Percentiles rank a stretch among this genome's conserved stretches.
Conservation (phyloP, 2,888 invertebrate genomes). For the Drosophila mimica region DNA sequence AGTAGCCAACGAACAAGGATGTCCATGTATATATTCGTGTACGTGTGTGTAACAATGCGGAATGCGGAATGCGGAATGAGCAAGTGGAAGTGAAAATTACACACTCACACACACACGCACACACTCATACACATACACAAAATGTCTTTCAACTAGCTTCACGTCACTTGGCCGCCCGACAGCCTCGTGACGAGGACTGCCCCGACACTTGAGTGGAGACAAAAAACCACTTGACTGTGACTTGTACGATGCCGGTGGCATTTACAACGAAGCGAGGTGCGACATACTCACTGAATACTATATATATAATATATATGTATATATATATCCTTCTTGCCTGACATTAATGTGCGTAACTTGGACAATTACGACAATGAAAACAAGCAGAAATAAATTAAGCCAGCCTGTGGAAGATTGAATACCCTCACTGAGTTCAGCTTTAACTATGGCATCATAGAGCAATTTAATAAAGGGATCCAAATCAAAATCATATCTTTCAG, state of each 20-base stretch:
- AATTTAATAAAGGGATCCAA: neutral
- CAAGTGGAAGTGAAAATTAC: conserved; percentile 63
- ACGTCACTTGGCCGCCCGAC: conserved; percentile 59
- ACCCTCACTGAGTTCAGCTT: neutral
- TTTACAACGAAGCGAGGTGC: conserved; percentile 43
- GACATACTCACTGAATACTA: conserved; percentile 6
- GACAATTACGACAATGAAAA: conserved; percentile 65
- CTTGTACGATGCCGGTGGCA: conserved; percentile 27
- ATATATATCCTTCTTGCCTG: conserved; percentile 15
- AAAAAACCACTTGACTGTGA: conserved; percentile 75
- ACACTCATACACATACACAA: neutral
- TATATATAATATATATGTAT: conserved; percentile 2
- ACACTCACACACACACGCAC: conserved; percentile 17
- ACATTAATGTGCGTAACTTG: conserved; percentile 72
- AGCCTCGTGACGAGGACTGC: conserved; percentile 48
- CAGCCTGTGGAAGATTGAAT: conserved; percentile 4
- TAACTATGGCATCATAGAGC: neutral
- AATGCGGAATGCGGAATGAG: conserved; percentile 35
- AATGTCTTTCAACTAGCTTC: conserved; percentile 56
- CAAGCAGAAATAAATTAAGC: neutral
- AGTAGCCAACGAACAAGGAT: conserved; percentile 30
- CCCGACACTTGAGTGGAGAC: conserved; percentile 76
- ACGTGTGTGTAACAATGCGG: conserved; percentile 31
- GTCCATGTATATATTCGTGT: conserved; percentile 35
- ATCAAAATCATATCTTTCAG: neutral